These are phyloP conservation scores for Grapholita molesta DNA, from an alignment of 1,140 invertebrate genomes.

Conservation along the genomic window DNA sequence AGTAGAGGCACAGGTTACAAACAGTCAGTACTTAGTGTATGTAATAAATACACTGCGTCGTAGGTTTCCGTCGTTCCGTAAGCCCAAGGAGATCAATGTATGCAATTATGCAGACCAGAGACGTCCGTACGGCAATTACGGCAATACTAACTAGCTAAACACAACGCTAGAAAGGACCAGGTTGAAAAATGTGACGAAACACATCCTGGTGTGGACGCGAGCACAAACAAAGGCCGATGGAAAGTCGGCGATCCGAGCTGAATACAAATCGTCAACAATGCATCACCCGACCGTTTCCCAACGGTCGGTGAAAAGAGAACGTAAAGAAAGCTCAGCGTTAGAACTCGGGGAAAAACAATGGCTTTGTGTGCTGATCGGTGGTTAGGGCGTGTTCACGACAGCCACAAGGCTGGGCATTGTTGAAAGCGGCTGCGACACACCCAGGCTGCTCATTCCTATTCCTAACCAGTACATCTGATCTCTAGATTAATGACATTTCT, in stretches of 20 bases:
- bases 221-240: slow-evolving; percentile 61
- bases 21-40: slow-evolving; percentile 17
- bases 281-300: slow-evolving; percentile 45
- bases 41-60: slow-evolving; percentile 44
- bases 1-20: slow-evolving; percentile 20
- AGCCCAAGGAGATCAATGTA: slow-evolving; percentile 68
- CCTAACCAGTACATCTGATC: background rate
- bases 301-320: slow-evolving; percentile 41
- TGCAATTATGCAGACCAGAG: slow-evolving; percentile 46
- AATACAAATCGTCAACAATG: slow-evolving; percentile 70
- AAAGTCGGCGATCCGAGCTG: slow-evolving; percentile 58
- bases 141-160: slow-evolving; percentile 31
- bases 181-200: slow-evolving; percentile 26
- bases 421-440: slow-evolving; percentile 35
- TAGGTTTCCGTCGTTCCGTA: slow-evolving; percentile 50
- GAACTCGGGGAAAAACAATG: slow-evolving; percentile 17
- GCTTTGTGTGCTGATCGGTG: background rate
- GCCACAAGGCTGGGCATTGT: slow-evolving; percentile 33
- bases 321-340: slow-evolving; percentile 44
- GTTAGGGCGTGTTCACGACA: slow-evolving; percentile 15
- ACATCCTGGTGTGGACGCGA: slow-evolving; percentile 41
- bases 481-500: background rate
- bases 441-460: slow-evolving; percentile 9
- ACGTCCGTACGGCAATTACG: slow-evolving; percentile 39
- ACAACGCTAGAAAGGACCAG: background rate